Conservation (phyloP, 2,113 vertebrate genomes). For the Gymnogyps californianus region DNA sequence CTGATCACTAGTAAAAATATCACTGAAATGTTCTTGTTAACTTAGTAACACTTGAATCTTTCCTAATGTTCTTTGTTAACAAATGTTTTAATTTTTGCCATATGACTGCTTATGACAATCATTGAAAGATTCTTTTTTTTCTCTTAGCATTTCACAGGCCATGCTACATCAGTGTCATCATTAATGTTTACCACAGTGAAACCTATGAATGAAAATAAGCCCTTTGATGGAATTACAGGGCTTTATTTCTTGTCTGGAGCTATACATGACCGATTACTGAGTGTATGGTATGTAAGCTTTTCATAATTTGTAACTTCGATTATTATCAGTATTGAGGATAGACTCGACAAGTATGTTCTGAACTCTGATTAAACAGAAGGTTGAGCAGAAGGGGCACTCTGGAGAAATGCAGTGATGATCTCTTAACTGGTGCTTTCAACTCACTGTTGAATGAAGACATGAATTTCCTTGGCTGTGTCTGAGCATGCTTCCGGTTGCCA, state of each 20-base stretch:
- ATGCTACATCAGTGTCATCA: constrained; percentile 89
- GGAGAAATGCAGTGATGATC: constrained; percentile 18
- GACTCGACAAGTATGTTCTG: background rate
- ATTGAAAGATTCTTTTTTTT: background rate
- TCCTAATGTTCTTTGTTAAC: background rate
- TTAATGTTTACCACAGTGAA: constrained; percentile 88
- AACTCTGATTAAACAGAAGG: background rate
- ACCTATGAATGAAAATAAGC: constrained; percentile 79
- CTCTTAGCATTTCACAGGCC: constrained; percentile 93
- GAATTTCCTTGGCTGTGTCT: constrained; percentile 55
- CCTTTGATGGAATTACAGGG: constrained; percentile 83
- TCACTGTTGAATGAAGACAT: constrained; percentile 8
- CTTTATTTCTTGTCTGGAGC: constrained; percentile 96
- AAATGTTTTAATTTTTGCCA: background rate
- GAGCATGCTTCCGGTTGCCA: constrained; percentile 15
- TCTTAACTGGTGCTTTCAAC: constrained; percentile 17
- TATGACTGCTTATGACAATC: background rate
- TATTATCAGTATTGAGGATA: background rate
- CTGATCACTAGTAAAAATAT: background rate
- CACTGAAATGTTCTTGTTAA: background rate
- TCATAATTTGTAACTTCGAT: background rate
- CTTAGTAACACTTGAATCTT: background rate
- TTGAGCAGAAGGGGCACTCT: background rate
- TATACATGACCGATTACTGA: constrained; percentile 89
- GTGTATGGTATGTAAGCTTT: constrained; percentile 87